phyloP scores from a whole-genome alignment of 1,140 invertebrate genomes.

The Nomia melanderi region DNA sequence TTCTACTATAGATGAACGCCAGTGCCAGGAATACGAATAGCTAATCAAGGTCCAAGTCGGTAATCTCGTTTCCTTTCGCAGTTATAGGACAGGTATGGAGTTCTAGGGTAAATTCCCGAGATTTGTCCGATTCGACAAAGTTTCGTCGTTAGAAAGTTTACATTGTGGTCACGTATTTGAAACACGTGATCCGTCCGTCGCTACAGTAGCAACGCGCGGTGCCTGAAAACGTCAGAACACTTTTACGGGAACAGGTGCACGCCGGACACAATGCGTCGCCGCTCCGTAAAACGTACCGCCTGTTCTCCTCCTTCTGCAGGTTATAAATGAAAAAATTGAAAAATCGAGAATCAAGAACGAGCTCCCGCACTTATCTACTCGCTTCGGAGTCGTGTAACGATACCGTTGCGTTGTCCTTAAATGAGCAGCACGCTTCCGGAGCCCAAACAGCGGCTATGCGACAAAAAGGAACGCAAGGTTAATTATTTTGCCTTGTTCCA shows the following conservation, averaged over 20 bases:
- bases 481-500: conserved; percentile 56
- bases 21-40: background rate
- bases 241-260: background rate
- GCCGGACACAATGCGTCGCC: no score
- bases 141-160: conserved; percentile 19
- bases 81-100: background rate
- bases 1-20: background rate
- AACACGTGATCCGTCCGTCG: conserved; percentile 35
- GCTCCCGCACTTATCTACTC: no score
- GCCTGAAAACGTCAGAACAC: background rate
- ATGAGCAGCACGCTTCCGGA: background rate
- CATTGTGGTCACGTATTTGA: conserved; percentile 41
- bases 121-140: conserved; percentile 37
- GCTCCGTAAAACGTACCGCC: no score
- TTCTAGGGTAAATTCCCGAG: conserved; percentile 21
- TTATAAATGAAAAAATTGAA: no score
- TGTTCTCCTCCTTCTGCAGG: no score
- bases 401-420: conserved; percentile 35
- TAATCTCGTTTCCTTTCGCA: conserved; percentile 19
- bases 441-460: conserved; percentile 4
- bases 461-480: conserved; percentile 34
- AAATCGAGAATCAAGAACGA: no score
- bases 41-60: conserved; percentile 2
- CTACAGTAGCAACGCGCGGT: background rate
- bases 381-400: background rate